A percentile compares a stretch with the other conserved stretches of the same genome.
These are phyloP conservation scores for Reinhardtius hippoglossoides DNA, from an alignment of 2,113 vertebrate genomes.

Conservation along the genomic window DNA sequence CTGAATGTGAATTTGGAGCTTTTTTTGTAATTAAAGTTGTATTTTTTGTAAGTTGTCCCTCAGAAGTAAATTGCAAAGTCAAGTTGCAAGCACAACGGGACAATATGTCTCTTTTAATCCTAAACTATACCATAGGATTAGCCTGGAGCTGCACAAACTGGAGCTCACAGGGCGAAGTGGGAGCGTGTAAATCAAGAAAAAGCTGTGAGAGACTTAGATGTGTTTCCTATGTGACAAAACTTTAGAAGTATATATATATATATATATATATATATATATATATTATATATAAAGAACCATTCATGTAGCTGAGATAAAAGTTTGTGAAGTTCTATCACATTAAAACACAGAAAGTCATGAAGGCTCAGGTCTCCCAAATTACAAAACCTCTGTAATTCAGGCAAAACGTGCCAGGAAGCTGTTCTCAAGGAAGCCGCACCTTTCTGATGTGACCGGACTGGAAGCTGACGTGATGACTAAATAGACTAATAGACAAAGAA, in stretches of 20 bases:
- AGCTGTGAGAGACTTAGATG: neutral
- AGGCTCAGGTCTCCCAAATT: conserved; percentile 13
- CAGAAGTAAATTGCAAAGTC: conserved; percentile 32
- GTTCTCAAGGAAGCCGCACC: neutral
- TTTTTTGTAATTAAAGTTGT: conserved; percentile 18
- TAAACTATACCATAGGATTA: conserved; percentile 16
- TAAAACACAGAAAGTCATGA: conserved; percentile 3
- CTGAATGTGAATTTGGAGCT: conserved; percentile 59
- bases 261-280: too few species aligned
- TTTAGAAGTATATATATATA: too few species aligned
- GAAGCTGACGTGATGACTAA: neutral
- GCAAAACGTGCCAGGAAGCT: too few species aligned
- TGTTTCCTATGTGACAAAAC: too few species aligned
- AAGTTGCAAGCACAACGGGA: conserved; percentile 54
- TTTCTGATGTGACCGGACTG: conserved; percentile 1
- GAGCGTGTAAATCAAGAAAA: conserved; percentile 16
- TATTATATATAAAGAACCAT: neutral
- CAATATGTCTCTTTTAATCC: conserved; percentile 14
- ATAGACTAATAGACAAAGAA: neutral
- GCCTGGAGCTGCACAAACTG: conserved; percentile 19
- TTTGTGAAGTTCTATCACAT: conserved; percentile 3
- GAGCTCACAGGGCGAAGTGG: conserved; percentile 7
- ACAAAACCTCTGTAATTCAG: neutral
- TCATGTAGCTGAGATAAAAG: conserved; percentile 13
- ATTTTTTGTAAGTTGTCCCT: conserved; percentile 32